phyloP scores from a whole-genome alignment of 2,797 vertebrate species.

The Coregonus sp. region DNA sequence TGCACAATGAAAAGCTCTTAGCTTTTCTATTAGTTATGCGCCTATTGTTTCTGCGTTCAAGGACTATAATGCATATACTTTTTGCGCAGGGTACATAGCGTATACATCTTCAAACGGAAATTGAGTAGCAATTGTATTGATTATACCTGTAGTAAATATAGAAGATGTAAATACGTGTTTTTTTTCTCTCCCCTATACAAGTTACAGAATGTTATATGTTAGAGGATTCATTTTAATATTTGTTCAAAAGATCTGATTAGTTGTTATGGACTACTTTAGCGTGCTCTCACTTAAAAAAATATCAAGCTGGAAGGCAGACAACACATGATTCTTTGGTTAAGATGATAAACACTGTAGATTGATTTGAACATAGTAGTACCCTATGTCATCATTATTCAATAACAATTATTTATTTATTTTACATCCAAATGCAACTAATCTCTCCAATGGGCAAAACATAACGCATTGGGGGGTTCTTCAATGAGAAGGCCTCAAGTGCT shows the following conservation, averaged over 20 bases:
- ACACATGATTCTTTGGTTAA: constrained; percentile 73
- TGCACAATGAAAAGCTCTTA: constrained; percentile 17
- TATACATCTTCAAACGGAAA: constrained; percentile 7
- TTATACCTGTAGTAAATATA: constrained; percentile 4
- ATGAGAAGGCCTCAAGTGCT: constrained; percentile 41
- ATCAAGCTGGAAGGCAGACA: constrained; percentile 32
- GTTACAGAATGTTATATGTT: constrained; percentile 31
- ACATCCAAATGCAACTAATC: constrained; percentile 35
- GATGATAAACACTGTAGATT: constrained; percentile 34
- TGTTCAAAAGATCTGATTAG: constrained; percentile 19
- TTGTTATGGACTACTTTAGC: constrained; percentile 11
- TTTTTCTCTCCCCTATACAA: constrained; percentile 14
- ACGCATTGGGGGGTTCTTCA: constrained; percentile 3
- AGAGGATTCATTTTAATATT: constrained; percentile 2
- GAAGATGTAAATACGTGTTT: constrained; percentile 32
- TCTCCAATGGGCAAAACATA: constrained; percentile 22
- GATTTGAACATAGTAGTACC: constrained; percentile 12
- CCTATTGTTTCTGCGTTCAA: constrained; percentile 39
- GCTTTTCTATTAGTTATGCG: constrained; percentile 13
- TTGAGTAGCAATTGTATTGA: constrained; percentile 19
- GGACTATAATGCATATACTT: constrained; percentile 14
- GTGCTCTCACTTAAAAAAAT: constrained; percentile 22
- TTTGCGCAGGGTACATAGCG: neutral
- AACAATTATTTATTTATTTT: constrained; percentile 9
- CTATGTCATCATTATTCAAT: neutral